Conservation (phyloP, 2,888 invertebrate species). For the Amorpha juglandis region DNA sequence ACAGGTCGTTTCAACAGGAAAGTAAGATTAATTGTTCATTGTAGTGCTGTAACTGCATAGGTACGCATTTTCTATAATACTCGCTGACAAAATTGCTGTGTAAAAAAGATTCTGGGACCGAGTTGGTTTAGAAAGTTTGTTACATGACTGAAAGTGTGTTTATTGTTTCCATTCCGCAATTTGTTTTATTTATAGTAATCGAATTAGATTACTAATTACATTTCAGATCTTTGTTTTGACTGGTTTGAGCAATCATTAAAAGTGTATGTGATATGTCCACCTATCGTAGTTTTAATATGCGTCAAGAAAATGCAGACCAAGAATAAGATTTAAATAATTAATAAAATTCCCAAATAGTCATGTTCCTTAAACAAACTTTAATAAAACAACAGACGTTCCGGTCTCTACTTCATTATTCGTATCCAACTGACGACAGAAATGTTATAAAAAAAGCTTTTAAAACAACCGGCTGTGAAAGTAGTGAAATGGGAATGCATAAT, state of each 20-base stretch:
- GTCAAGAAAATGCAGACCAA: not conserved
- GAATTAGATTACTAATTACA: no score
- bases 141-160: no score
- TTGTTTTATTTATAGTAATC: no score
- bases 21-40: slow-evolving; percentile 12
- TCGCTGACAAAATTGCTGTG: no score
- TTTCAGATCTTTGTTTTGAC: no score
- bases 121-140: no score
- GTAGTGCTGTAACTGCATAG: not conserved
- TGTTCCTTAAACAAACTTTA: not conserved
- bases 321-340: not conserved
- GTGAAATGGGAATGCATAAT: slow-evolving; percentile 40
- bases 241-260: no score
- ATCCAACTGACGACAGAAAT: slow-evolving; percentile 4
- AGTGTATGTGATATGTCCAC: no score
- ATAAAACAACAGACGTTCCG: not conserved
- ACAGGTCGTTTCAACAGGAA: slow-evolving; percentile 26
- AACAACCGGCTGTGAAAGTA: slow-evolving; percentile 28
- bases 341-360: not conserved
- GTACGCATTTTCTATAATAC: not conserved
- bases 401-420: slow-evolving; percentile 11
- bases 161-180: no score
- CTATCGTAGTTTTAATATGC: not conserved
- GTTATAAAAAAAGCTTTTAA: slow-evolving; percentile 19
- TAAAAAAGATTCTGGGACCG: no score